Base-by-base conservation (phyloP, 2,888 invertebrate species). In the Sycophila texana region DNA sequence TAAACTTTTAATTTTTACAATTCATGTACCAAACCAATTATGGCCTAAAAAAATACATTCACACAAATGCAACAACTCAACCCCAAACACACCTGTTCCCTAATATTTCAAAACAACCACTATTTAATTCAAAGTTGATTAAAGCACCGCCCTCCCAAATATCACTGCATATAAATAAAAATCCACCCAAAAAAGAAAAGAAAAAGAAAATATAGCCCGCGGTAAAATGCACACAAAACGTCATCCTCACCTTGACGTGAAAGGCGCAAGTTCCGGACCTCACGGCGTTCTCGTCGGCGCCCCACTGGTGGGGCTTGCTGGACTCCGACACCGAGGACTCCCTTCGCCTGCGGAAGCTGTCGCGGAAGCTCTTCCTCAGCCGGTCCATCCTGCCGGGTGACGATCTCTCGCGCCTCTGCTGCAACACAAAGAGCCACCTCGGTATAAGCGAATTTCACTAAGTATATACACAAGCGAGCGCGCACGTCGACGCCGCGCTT, bases 241-340 rank as follows among this genome's bases (percentile, higher is more conserved):
- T 10, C 39, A 39, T 39, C 65, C 79, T 83, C 84, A 94, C 95
- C 92, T 99, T 98, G 85, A 99, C 99, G 84, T 96, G 95, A 92
- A 99, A 99, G 88, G 96, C 96, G 92, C 99, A 99, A 16, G 98
- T 98, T 82, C 98, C 98, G 75, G 96, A 96, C 65, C 99, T 93
- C 39, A 99, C 99, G 71, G 98, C 97, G 75, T 96, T 95, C 91
- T 99, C 99, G 91, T 99, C 99, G 58, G 98, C 96, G 91, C 98
- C 98, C 99, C 99, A 99, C 90, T 98, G 98, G 91, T 98, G 98
- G 51, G 98, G 98, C 90, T 98, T 98, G 81, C 97, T 97, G 82
- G 97, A 96, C 92, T 98, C 98, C 7, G 97, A 96, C 74, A 96
- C 94, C 77, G 93, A 91, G 81, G 92, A 94, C 88, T 95, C 95